Conservation (phyloP, 2,113 vertebrate genomes). For the Silurus meridionalis region DNA sequence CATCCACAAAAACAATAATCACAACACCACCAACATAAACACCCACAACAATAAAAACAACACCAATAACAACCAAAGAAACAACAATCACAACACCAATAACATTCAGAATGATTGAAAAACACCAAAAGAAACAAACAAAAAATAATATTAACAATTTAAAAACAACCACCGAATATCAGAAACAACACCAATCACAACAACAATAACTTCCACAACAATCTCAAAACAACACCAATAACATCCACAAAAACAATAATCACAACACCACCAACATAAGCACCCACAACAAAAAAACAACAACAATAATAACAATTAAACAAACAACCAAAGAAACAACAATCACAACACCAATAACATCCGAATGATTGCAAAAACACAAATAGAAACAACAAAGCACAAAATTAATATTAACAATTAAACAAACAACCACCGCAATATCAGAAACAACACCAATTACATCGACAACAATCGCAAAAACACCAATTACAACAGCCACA, state of each 20-base stretch:
- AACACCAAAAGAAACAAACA: neutral
- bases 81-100: neutral
- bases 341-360: neutral
- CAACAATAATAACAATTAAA: neutral
- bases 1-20: neutral
- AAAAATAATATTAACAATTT: neutral
- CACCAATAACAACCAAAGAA: neutral
- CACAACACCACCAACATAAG: neutral
- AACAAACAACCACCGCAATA: neutral
- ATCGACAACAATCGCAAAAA: neutral
- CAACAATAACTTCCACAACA: no score
- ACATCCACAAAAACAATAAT: neutral
- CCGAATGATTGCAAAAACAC: neutral
- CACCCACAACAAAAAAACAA: neutral
- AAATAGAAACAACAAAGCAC: neutral
- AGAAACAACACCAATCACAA: neutral
- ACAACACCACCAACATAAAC: neutral
- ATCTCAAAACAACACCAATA: no score
- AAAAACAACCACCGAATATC: neutral
- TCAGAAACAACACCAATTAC: neutral
- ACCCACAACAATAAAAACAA: neutral
- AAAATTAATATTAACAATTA: neutral
- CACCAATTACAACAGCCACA: neutral
- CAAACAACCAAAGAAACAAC: neutral
- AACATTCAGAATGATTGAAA: neutral